Evolutionary conservation across 2,888 invertebrate species (phyloP).

Genomic region (Lepidochrysops patricia): DNA sequence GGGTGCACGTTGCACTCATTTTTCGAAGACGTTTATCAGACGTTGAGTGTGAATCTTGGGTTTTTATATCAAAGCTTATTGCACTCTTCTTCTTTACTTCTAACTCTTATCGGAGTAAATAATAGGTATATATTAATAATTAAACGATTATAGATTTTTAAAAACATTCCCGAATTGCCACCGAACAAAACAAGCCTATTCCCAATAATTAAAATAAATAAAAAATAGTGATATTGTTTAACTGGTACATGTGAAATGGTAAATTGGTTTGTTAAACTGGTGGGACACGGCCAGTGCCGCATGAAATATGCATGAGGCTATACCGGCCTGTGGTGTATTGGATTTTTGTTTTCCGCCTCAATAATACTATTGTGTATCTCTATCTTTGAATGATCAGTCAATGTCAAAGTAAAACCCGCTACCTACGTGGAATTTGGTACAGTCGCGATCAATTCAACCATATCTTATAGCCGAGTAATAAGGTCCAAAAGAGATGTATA

Average conservation of each 20-base stretch:
- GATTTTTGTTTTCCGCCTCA: not conserved
- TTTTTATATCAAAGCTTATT: no score
- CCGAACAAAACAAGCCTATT: not conserved
- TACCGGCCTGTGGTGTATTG: not conserved
- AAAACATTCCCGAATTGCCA: not conserved
- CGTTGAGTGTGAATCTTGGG: no score
- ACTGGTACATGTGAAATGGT: constrained; percentile 2
- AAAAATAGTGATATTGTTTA: not conserved
- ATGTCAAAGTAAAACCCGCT: no score
- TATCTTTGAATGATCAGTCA: not conserved
- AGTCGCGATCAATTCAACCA: no score
- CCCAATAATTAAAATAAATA: not conserved
- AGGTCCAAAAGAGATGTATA: not conserved
- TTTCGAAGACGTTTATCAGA: no score
- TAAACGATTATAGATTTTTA: no score
- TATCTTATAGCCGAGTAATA: not conserved
- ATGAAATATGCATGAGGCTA: constrained; percentile 53
- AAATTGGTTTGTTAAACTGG: constrained; percentile 12
- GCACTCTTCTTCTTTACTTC: no score
- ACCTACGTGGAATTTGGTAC: no score
- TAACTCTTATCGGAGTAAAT: no score
- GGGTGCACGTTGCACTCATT: no score
- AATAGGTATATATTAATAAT: no score
- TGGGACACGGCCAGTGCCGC: constrained; percentile 2
- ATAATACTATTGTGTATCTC: not conserved